These are phyloP conservation scores for Ypsolopha scabrella DNA, from an alignment of 2,888 invertebrate species.

Conservation along the genomic window DNA sequence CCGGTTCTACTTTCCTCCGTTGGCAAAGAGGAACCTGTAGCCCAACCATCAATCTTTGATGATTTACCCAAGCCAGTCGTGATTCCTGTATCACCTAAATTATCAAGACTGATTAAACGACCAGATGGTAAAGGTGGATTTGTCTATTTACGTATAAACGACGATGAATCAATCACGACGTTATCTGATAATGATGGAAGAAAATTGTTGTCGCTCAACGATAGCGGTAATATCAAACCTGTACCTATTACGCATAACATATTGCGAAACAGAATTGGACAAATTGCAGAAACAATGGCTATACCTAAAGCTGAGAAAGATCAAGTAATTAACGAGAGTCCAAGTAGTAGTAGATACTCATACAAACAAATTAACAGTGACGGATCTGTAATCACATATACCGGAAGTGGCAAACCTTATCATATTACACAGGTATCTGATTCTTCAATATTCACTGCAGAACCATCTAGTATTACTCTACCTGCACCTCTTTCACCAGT, in stretches of 20 bases:
- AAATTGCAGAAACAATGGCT: not conserved
- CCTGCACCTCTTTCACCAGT: no score
- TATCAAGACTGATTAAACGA: constrained; percentile 1
- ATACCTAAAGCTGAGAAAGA: not conserved
- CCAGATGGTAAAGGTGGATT: not conserved
- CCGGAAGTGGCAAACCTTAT: constrained; percentile 10
- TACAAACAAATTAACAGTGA: constrained; percentile 14
- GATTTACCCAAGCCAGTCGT: no score
- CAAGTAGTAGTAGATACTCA: constrained; percentile 8
- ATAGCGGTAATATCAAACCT: no score
- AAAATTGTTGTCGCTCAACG: no score
- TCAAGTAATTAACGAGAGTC: no score
- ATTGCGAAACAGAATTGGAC: not conserved
- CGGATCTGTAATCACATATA: constrained; percentile 12
- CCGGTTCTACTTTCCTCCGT: not conserved
- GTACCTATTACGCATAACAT: no score
- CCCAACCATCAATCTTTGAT: no score
- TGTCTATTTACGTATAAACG: not conserved
- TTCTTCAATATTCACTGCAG: not conserved
- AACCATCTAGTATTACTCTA: no score
- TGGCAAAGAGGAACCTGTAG: no score
- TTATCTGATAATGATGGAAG: not conserved
- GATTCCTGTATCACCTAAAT: constrained; percentile 6
- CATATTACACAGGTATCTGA: not conserved
- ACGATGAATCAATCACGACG: not conserved